Percentiles rank a stretch among this genome's conserved stretches.
Conservation (phyloP, 2,888 invertebrate genomes). For the Hydraecia micacea region DNA sequence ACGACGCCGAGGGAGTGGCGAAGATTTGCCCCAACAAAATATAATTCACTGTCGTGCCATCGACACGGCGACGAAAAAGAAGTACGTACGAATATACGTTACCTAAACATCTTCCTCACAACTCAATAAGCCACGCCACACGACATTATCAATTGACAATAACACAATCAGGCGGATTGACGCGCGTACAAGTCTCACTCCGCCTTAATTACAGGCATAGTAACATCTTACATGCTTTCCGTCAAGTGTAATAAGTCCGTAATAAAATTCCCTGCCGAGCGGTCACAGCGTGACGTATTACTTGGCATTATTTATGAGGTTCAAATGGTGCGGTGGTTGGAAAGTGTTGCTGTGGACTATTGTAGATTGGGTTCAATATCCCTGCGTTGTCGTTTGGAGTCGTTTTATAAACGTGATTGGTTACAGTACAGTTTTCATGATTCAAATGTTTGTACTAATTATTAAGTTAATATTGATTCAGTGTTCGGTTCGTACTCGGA, state of each 20-base stretch:
- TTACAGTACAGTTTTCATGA: not conserved
- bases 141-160: constrained; percentile 13
- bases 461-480: not conserved
- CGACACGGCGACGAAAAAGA: not conserved
- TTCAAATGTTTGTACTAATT: not conserved
- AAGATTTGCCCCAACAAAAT: not conserved
- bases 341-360: not conserved
- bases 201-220: constrained; percentile 18
- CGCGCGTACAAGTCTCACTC: constrained; percentile 4
- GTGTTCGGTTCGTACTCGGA: not conserved
- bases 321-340: not conserved
- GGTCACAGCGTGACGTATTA: constrained; percentile 10
- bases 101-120: not conserved
- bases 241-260: constrained; percentile 13
- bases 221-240: constrained; percentile 16
- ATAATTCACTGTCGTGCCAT: not conserved
- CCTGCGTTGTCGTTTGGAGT: not conserved
- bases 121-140: constrained; percentile 8
- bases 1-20: not conserved
- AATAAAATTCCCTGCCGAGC: constrained; percentile 2
- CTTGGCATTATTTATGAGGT: constrained; percentile 24
- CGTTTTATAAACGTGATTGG: not conserved
- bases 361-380: not conserved
- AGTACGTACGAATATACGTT: not conserved
- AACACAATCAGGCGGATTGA: constrained; percentile 22